Conservation (phyloP, 2,888 invertebrate genomes). For the Allygus modestus region DNA sequence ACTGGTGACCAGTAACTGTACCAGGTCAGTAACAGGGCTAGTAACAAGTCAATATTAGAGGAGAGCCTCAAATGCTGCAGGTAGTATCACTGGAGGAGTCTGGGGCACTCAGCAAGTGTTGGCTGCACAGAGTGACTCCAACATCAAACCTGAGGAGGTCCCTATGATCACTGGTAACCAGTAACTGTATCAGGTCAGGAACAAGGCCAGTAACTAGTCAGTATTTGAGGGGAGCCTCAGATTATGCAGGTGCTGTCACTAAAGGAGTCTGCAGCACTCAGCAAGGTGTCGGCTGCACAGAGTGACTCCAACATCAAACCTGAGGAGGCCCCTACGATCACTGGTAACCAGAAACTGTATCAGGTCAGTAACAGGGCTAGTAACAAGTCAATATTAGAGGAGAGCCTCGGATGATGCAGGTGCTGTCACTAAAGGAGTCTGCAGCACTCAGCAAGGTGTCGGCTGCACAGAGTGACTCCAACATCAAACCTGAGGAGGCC, state of each 20-base stretch:
- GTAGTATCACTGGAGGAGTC: slow-evolving; percentile 92
- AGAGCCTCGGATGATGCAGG: slow-evolving; percentile 88
- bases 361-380: too few species aligned
- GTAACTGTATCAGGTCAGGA: too few species aligned
- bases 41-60: too few species aligned
- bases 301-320: slow-evolving; percentile 82
- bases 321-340: slow-evolving; percentile 77
- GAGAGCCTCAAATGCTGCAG: slow-evolving; percentile 75
- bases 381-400: slow-evolving; percentile 89
- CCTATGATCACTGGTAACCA: too few species aligned
- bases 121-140: slow-evolving; percentile 79
- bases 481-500: slow-evolving; percentile 81
- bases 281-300: slow-evolving; percentile 85
- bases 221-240: slow-evolving; percentile 86
- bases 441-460: slow-evolving; percentile 89
- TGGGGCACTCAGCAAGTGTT: slow-evolving; percentile 89
- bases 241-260: slow-evolving; percentile 90
- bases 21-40: slow-evolving; percentile 66
- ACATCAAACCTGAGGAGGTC: too few species aligned
- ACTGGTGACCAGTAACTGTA: slow-evolving; percentile 75
- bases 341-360: slow-evolving; percentile 75
- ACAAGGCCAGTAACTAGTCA: slow-evolving; percentile 93
- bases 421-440: slow-evolving; percentile 91
- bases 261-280: slow-evolving; percentile 89
- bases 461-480: slow-evolving; percentile 76